These are phyloP conservation scores for Eretmocerus hayati DNA, from an alignment of 2,888 invertebrate genomes.

Conservation along the genomic window DNA sequence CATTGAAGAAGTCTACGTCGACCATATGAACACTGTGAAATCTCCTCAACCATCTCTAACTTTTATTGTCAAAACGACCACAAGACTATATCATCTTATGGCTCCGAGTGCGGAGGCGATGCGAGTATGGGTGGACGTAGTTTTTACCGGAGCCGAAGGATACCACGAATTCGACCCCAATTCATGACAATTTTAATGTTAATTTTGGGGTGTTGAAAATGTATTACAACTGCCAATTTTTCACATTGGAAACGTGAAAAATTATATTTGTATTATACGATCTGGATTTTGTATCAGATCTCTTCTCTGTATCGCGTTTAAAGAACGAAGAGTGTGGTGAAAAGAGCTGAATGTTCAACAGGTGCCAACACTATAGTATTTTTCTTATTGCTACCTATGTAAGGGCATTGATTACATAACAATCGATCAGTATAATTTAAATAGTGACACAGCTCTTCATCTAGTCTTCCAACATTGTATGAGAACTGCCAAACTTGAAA, in stretches of 20 bases:
- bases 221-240: too few species aligned
- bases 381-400: conserved; percentile 15
- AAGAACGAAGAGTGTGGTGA: not conserved
- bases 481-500: conserved; percentile 13
- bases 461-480: conserved; percentile 24
- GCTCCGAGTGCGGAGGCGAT: conserved; percentile 92
- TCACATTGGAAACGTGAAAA: too few species aligned
- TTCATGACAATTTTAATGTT: conserved; percentile 8
- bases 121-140: conserved; percentile 93
- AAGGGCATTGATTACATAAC: conserved; percentile 20
- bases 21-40: conserved; percentile 86
- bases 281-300: too few species aligned
- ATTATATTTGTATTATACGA: too few species aligned
- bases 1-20: conserved; percentile 94
- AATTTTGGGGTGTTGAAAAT: too few species aligned
- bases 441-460: conserved; percentile 21
- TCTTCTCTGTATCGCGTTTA: too few species aligned
- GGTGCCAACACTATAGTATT: conserved; percentile 18
- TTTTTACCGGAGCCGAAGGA: conserved; percentile 88
- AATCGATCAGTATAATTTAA: conserved; percentile 10
- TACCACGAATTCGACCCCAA: conserved; percentile 62
- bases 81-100: conserved; percentile 83
- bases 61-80: conserved; percentile 89
- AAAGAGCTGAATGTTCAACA: conserved; percentile 9
- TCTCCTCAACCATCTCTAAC: conserved; percentile 87